Base-by-base conservation (phyloP, 2,888 invertebrate genomes). In the Adelphocoris suturalis region DNA sequence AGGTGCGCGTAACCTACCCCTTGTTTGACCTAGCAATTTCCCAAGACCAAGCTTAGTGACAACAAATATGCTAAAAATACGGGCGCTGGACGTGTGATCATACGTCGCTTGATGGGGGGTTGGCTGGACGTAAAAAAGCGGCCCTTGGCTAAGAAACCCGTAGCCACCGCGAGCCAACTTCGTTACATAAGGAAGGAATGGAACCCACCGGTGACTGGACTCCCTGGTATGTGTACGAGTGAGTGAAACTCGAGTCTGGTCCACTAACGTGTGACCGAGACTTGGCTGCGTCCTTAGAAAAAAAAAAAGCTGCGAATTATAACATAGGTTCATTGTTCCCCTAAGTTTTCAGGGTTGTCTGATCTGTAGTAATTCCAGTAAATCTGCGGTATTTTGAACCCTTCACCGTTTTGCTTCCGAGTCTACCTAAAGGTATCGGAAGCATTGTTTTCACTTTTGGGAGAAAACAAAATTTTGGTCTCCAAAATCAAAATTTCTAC, bases 191-290 rank as follows among this genome's bases (percentile, higher is more conserved):
- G 82, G 82, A 82, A 52, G 82, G 47, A 82, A 78, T 47, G 78
- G 78, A 78, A 78, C 78, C 78, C 78, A 78, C 27, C 52, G 82
- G 82, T 82, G 82, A 52, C 82, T 82, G 82, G 82, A 82, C 82
- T 23, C 78, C 19, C 52, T 47, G 82, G 82, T 82, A 82, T 82
- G 82, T 52, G 82, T 47, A 19, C 46, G 82, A 47, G 82, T 52
- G 52, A 82, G 82, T 82, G 82, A 82, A 82, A 82, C 82, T 82
- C 82, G 23, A 68, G 68, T 68, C 68, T 68, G 23, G 68, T 68
- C 68, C 68, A 68, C 68, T 23, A 23, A 7, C 68, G 68, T n/a
- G n/a, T 12, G 68, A 68, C 23, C 68, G 68, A 68, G 68, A 68
- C 68, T 68, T 68, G 11, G 23, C 19, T 27, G 68, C 23, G 68